Percentiles rank a stretch among this genome's conserved stretches.
phyloP scores from a whole-genome alignment of 1,140 invertebrate species.

The Venustaconcha ellipsiformis region DNA sequence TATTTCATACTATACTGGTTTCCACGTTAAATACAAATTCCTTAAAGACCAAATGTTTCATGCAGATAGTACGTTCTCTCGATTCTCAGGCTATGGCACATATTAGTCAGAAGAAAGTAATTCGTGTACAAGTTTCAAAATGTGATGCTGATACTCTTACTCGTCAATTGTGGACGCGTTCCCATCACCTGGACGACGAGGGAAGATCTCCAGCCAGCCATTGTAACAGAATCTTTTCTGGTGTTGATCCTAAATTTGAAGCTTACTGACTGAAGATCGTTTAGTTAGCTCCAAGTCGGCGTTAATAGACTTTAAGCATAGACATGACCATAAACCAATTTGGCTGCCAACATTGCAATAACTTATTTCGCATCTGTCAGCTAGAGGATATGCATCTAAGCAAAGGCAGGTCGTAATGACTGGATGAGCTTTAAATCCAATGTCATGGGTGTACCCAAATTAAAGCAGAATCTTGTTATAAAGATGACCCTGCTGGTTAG shows the following conservation, averaged over 20 bases:
- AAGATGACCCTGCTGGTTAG: neutral
- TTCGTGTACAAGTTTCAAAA: constrained; percentile 2
- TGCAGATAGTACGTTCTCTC: constrained; percentile 22
- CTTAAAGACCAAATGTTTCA: constrained; percentile 20
- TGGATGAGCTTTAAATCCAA: neutral
- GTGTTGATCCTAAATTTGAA: constrained; percentile 6
- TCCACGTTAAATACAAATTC: constrained; percentile 24
- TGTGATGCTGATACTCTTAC: constrained; percentile 33
- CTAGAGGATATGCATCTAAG: too few species aligned
- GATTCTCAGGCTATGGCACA: constrained; percentile 11
- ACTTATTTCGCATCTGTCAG: too few species aligned
- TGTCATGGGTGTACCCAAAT: neutral
- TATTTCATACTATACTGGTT: constrained; percentile 23
- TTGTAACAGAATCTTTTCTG: constrained; percentile 3
- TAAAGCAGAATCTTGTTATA: neutral
- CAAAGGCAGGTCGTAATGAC: neutral
- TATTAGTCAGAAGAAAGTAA: constrained; percentile 28
- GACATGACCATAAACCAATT: neutral
- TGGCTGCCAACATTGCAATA: constrained; percentile 1
- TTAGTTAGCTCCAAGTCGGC: neutral
- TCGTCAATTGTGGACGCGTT: constrained; percentile 25
- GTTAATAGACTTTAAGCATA: neutral
- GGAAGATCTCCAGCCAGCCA: neutral
- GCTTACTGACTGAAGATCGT: neutral
- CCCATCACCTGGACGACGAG: constrained; percentile 3